Conservation (phyloP, 2,888 invertebrate species). For the Nymphalis polychloros region DNA sequence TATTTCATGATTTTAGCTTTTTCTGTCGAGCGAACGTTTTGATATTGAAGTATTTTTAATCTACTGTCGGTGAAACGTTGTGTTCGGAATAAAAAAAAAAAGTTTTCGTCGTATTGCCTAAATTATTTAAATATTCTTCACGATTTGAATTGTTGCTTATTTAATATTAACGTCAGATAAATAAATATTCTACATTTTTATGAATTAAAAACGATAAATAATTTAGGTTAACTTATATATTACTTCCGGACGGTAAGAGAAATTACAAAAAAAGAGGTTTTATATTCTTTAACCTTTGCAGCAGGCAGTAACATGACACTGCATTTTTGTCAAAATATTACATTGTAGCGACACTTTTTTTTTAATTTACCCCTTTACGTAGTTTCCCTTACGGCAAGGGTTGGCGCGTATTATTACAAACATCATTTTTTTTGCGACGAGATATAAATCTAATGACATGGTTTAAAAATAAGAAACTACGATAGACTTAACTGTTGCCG, state of each 20-base stretch:
- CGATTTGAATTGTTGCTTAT: too few species aligned
- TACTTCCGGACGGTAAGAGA: background rate
- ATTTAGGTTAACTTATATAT: background rate
- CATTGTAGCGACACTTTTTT: conserved; percentile 59
- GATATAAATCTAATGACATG: conserved; percentile 63
- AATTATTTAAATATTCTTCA: background rate
- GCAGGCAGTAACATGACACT: conserved; percentile 67
- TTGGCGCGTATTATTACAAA: conserved; percentile 48
- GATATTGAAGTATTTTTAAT: conserved; percentile 35
- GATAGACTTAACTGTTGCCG: conserved; percentile 14
- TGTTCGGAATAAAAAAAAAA: background rate
- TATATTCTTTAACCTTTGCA: conserved; percentile 38
- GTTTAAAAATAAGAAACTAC: conserved; percentile 35
- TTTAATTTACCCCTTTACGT: conserved; percentile 60
- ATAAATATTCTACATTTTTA: too few species aligned
- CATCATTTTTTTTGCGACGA: conserved; percentile 65
- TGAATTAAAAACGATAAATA: background rate
- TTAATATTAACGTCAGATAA: too few species aligned
- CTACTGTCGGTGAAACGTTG: conserved; percentile 15
- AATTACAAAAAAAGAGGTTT: conserved; percentile 27
- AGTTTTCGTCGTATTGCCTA: background rate
- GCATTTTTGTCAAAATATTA: conserved; percentile 80
- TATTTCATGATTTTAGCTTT: conserved; percentile 70
- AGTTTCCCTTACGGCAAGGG: conserved; percentile 53
- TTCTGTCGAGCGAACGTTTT: conserved; percentile 42